Conservation (phyloP, 2,888 invertebrate species). For the Cosmorhoe ocellata region DNA sequence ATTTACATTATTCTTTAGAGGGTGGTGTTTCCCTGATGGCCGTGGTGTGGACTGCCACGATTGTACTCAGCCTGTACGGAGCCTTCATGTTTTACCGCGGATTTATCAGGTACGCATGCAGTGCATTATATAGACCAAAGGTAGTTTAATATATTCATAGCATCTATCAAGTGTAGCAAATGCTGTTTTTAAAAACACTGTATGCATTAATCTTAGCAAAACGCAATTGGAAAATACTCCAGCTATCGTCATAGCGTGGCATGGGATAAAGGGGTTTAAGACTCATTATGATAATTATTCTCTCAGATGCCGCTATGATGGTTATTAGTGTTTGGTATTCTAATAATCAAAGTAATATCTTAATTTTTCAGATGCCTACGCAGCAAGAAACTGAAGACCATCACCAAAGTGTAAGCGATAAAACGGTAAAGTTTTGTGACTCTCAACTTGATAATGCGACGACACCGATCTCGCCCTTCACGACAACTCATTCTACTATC, state of each 20-base stretch:
- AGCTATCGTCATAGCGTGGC: too few species aligned
- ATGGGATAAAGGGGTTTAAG: too few species aligned
- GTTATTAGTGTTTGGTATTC: too few species aligned
- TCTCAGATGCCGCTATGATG: too few species aligned
- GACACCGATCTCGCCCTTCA: constrained; percentile 26
- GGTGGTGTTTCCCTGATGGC: constrained; percentile 63
- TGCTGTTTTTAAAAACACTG: background rate
- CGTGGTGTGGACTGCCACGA: constrained; percentile 70
- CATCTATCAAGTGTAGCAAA: background rate
- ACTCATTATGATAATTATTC: too few species aligned
- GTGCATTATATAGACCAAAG: too few species aligned
- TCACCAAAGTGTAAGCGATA: constrained; percentile 68
- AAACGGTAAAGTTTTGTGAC: constrained; percentile 32
- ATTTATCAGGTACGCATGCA: constrained; percentile 50
- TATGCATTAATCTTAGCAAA: background rate
- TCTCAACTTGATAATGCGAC: constrained; percentile 33
- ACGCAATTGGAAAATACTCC: too few species aligned
- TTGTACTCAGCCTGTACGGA: constrained; percentile 66
- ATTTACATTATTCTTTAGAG: constrained; percentile 46
- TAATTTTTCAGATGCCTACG: constrained; percentile 62
- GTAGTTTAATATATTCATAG: background rate
- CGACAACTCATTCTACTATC: constrained; percentile 17
- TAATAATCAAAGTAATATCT: too few species aligned
- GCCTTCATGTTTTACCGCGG: constrained; percentile 63
- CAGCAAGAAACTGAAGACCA: constrained; percentile 66